A percentile compares a stretch with the other conserved stretches of the same genome.
phyloP scores from a whole-genome alignment of 2,113 vertebrate genomes.

The Daphoenositta chrysoptera region DNA sequence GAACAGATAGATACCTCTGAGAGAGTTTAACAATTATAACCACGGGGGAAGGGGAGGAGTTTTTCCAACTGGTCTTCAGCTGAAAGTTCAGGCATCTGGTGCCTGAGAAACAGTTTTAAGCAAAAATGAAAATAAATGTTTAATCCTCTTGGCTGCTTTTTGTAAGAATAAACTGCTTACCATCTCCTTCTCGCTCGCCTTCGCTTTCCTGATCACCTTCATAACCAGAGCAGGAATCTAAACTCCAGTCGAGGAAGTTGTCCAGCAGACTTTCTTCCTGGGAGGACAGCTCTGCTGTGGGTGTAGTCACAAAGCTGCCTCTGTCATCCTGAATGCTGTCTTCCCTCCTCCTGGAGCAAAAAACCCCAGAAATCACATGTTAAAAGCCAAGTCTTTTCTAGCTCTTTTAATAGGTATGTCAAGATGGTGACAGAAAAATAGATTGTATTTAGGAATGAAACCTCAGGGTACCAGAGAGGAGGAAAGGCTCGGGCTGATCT shows the following conservation, averaged over 20 bases:
- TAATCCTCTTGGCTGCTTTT: background rate
- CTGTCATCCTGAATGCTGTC: slow-evolving; percentile 82
- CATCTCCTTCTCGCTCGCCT: slow-evolving; percentile 84
- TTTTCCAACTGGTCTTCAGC: background rate
- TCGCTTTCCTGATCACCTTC: slow-evolving; percentile 94
- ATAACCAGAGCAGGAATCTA: slow-evolving; percentile 91
- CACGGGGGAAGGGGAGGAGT: background rate
- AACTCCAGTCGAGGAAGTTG: slow-evolving; percentile 94
- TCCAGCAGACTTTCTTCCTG: slow-evolving; percentile 91
- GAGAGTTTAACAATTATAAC: background rate
- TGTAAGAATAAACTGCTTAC: slow-evolving; percentile 69
- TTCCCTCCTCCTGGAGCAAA: slow-evolving; percentile 79
- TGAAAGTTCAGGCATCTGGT: background rate
- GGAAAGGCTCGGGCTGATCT: background rate
- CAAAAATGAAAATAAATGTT: background rate
- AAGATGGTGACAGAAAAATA: background rate
- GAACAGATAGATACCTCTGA: background rate
- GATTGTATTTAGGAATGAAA: background rate
- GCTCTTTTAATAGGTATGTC: background rate
- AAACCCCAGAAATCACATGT: background rate
- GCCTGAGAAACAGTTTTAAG: slow-evolving; percentile 7
- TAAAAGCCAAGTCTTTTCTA: background rate
- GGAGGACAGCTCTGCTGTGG: slow-evolving; percentile 90
- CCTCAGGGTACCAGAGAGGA: background rate
- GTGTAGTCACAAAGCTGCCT: slow-evolving; percentile 89